A percentile compares a stretch with the other conserved stretches of the same genome.
These are phyloP conservation scores for Aplochiton taeniatus DNA, from an alignment of 2,797 vertebrate species.

Conservation along the genomic window DNA sequence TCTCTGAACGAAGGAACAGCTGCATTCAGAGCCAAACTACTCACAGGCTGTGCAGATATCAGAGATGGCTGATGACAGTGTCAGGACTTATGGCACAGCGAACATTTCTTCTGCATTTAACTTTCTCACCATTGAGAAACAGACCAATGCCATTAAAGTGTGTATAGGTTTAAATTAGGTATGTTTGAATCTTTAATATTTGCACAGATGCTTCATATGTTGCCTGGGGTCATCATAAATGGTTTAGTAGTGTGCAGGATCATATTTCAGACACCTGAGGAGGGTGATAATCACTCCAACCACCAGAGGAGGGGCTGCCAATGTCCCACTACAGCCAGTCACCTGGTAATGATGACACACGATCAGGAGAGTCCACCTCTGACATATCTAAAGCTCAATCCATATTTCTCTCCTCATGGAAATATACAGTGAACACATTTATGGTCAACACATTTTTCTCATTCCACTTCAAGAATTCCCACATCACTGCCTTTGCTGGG, in stretches of 20 bases:
- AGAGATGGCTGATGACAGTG: conserved; percentile 1
- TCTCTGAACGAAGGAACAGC: conserved; percentile 34
- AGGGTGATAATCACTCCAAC: conserved; percentile 33
- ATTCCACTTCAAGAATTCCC: conserved; percentile 8
- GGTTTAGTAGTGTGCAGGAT: conserved; percentile 38
- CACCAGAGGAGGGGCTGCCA: conserved; percentile 23
- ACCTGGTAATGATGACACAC: conserved; percentile 6
- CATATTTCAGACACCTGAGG: conserved; percentile 52
- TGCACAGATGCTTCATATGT: conserved; percentile 1
- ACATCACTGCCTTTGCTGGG: neutral
- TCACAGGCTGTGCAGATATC: neutral
- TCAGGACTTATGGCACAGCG: neutral
- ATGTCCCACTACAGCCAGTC: conserved; percentile 27
- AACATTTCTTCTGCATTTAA: neutral
- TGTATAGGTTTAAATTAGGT: neutral
- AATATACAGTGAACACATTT: neutral
- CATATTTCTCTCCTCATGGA: neutral
- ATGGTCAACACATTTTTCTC: conserved; percentile 7
- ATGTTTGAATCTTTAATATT: neutral
- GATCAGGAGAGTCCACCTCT: neutral
- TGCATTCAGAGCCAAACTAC: conserved; percentile 25
- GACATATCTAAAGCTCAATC: conserved; percentile 5
- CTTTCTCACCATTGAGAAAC: neutral
- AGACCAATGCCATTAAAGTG: no score
- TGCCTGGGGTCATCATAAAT: conserved; percentile 28